Evolutionary conservation across 2,797 vertebrate genomes (phyloP), one percentile per base, ranked within the genome.

Genomic region (Acropternis orthonyx): DNA sequence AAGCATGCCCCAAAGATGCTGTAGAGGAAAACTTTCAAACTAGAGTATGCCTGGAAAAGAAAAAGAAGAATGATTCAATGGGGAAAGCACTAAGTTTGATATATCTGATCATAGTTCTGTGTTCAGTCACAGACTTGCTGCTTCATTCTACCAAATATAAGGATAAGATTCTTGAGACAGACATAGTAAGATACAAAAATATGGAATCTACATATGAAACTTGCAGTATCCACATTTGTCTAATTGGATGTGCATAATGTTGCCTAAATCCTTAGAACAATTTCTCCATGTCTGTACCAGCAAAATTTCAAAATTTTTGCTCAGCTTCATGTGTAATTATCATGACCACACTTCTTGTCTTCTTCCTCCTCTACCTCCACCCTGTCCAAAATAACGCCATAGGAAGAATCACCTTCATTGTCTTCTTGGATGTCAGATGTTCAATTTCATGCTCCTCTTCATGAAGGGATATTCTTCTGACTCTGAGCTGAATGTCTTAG

Each of bases 1-100:
- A 95, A 95, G 49, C 68, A 89, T 85, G 59, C 81, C 78, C 91
- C 49, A 89, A 92, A 87, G 84, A 92, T 1, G 9, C 32, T 73
- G 51, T n/a, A 69, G 59, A 87, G 83, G 65, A 92, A 93, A 88
- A 79, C 41, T 91, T 95, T 92, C 85, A 77, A 94, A 94, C 55
- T 74, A 61, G 34, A 79, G 67, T 87, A 63, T 51, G 46, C 41
- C 88, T 76, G 20, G 72, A 58, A 92, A 85, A 86, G 51, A 82
- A 91, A 86, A 84, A 82, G 69, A 93, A 72, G 23, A 46, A 71
- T 54, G 54, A 80, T 39, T 91, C 84, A 92, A 32, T 13, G 5
- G 62, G 37, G 61, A 91, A 93, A 61, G 54, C 65, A 36, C 23
- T 61, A 80, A 39, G 27, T 74, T 67, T 82, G 27, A 73, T 89